Evolutionary conservation across 2,113 vertebrate genomes (phyloP).

Genomic region (Pelecanus crispus): DNA sequence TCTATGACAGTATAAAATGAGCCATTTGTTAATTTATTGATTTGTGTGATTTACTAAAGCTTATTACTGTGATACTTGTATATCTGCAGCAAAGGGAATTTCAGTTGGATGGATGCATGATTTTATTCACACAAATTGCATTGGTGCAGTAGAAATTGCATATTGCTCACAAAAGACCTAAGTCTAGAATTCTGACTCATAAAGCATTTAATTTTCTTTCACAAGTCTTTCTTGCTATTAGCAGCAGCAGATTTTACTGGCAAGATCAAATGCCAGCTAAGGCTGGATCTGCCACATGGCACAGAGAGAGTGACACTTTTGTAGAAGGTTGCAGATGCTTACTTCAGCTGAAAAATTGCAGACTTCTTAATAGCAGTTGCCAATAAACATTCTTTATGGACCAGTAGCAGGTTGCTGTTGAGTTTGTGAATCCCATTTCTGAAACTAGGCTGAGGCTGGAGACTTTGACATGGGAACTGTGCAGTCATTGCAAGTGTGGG

Average conservation of each 20-base stretch:
- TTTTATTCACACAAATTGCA: neutral
- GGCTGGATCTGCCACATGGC: neutral
- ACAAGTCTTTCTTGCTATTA: neutral
- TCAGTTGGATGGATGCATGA: neutral
- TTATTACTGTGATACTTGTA: neutral
- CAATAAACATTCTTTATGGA: neutral
- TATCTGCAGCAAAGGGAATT: neutral
- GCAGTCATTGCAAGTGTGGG: neutral
- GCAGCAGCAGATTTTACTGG: neutral
- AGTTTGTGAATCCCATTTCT: neutral
- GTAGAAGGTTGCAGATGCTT: neutral
- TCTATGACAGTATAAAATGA: neutral
- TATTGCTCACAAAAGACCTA: neutral
- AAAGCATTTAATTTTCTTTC: neutral
- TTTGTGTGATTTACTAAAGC: neutral
- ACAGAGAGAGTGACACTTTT: neutral
- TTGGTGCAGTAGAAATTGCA: neutral
- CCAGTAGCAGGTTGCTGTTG: neutral
- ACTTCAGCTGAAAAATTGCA: neutral
- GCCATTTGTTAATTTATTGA: neutral
- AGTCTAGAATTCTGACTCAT: neutral
- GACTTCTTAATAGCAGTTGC: neutral
- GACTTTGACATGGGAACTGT: neutral
- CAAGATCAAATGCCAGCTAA: neutral
- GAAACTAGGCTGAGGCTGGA: neutral